phyloP scores from a whole-genome alignment of 2,113 vertebrate genomes.

The Melanotaenia duboulayi region DNA sequence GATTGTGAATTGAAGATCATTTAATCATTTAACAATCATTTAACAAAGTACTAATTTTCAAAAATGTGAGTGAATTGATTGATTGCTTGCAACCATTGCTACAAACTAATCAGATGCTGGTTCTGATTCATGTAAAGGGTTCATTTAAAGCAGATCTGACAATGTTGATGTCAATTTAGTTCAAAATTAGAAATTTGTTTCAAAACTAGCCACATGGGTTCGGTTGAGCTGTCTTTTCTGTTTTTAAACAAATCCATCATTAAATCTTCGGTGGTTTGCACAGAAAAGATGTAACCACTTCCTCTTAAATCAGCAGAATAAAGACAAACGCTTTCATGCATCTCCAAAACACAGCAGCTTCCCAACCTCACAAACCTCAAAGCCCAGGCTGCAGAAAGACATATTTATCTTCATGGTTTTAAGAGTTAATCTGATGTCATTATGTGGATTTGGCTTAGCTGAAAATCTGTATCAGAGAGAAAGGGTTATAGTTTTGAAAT shows the following conservation, averaged over 20 bases:
- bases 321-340: constrained; percentile 65
- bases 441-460: constrained; percentile 69
- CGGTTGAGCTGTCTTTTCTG: constrained; percentile 34
- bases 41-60: too few species aligned
- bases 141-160: constrained; percentile 21
- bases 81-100: too few species aligned
- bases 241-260: constrained; percentile 59
- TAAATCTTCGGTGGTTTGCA: constrained; percentile 55
- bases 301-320: constrained; percentile 64
- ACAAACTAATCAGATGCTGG: neutral
- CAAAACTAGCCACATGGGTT: constrained; percentile 33
- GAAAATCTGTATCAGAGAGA: constrained; percentile 37
- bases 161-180: constrained; percentile 26
- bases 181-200: constrained; percentile 34
- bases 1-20: neutral
- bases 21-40: too few species aligned
- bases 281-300: constrained; percentile 63
- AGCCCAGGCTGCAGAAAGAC: constrained; percentile 65
- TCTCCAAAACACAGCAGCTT: constrained; percentile 49
- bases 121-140: constrained; percentile 27
- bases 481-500: constrained; percentile 49
- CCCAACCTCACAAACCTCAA: constrained; percentile 66
- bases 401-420: constrained; percentile 74
- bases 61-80: too few species aligned
- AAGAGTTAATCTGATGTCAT: constrained; percentile 70